phyloP scores from a whole-genome alignment of 1,140 invertebrate genomes.

The Platyscapa corneri region DNA sequence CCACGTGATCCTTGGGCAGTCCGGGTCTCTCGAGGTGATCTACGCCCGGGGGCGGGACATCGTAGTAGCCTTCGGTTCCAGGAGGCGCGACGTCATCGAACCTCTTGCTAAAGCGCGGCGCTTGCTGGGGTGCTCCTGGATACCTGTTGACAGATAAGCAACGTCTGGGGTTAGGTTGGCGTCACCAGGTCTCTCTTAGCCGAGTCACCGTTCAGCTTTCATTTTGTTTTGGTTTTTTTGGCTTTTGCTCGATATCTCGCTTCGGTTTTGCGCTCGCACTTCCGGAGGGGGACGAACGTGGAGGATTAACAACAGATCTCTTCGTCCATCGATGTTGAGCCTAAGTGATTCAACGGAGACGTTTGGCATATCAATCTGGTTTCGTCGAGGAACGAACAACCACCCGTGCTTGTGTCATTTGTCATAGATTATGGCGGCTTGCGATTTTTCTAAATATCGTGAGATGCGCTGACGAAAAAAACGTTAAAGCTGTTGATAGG shows the following conservation, averaged over 20 bases:
- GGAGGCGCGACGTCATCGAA: slow-evolving; percentile 73
- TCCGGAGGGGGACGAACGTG: no score
- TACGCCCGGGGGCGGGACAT: slow-evolving; percentile 71
- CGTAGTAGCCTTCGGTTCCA: slow-evolving; percentile 73
- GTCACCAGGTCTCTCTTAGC: neutral
- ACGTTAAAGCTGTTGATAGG: neutral
- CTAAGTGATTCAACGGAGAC: neutral
- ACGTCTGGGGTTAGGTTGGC: slow-evolving; percentile 21
- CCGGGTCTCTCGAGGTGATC: slow-evolving; percentile 65
- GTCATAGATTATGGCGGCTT: neutral
- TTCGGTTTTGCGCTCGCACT: neutral
- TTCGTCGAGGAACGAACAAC: neutral
- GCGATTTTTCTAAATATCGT: no score
- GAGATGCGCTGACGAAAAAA: no score
- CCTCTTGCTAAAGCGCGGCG: slow-evolving; percentile 61
- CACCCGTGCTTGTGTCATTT: neutral
- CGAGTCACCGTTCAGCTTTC: neutral
- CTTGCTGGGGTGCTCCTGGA: slow-evolving; percentile 55
- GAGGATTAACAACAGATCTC: neutral
- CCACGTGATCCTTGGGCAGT: slow-evolving; percentile 64
- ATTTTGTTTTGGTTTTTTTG: neutral
- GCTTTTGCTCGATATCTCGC: neutral
- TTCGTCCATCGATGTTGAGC: neutral
- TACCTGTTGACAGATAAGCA: slow-evolving; percentile 70
- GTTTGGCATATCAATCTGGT: neutral